Evolutionary conservation across 2,888 invertebrate genomes (phyloP).

Genomic region (Synanthedon vespiformis): DNA sequence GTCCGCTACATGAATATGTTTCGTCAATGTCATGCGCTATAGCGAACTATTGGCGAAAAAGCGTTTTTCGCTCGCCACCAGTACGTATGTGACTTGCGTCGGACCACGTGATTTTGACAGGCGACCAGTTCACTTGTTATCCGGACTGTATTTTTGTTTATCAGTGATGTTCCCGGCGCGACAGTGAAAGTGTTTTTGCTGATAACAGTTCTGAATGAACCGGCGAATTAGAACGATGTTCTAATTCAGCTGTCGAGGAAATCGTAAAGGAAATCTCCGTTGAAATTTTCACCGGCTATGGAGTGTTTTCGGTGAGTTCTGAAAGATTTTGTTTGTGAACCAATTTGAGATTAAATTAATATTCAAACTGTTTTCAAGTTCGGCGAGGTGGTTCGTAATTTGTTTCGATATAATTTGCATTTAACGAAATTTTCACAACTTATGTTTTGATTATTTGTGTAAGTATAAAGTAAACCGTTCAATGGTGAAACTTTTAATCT

Average conservation of each 20-base stretch:
- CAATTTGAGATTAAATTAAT: constrained; percentile 23
- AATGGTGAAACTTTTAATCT: neutral
- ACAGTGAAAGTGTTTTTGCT: constrained; percentile 40
- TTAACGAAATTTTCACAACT: neutral
- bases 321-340: constrained; percentile 27
- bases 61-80: constrained; percentile 37
- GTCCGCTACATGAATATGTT: constrained; percentile 62
- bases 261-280: constrained; percentile 28
- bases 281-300: constrained; percentile 35
- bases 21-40: constrained; percentile 56
- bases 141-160: constrained; percentile 10
- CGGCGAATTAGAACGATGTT: constrained; percentile 28
- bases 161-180: constrained; percentile 26
- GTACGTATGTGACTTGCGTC: constrained; percentile 36
- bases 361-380: constrained; percentile 9
- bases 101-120: constrained; percentile 65
- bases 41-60: constrained; percentile 42
- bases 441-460: neutral
- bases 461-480: neutral
- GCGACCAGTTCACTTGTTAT: constrained; percentile 21
- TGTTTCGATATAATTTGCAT: neutral
- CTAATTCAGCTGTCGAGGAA: constrained; percentile 24
- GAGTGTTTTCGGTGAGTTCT: constrained; percentile 51
- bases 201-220: constrained; percentile 33
- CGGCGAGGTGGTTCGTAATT: constrained; percentile 1